Conservation (phyloP, 2,113 vertebrate species). For the Podiceps cristatus region DNA sequence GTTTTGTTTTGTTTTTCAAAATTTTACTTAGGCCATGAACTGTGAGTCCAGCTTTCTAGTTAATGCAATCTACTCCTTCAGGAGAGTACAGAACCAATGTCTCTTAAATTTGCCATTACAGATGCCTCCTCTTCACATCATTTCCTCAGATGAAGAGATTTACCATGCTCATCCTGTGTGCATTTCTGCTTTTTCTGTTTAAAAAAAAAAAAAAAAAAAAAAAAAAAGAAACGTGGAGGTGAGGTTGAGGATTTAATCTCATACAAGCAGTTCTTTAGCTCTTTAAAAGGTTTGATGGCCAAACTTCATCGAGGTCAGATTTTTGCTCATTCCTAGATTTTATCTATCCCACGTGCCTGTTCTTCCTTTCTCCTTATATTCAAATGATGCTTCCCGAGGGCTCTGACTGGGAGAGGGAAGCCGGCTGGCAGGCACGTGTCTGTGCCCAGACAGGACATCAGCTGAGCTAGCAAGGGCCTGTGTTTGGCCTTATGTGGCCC, state of each 20-base stretch:
- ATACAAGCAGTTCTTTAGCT: not conserved
- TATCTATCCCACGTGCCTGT: not conserved
- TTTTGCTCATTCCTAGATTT: not conserved
- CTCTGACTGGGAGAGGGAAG: not conserved
- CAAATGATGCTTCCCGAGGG: accelerated
- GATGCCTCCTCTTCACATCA: not conserved
- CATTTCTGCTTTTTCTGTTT: not conserved
- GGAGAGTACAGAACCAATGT: not conserved
- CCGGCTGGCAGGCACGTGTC: not conserved
- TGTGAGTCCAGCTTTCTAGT: not conserved
- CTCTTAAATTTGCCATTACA: not conserved
- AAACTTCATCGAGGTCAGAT: not conserved
- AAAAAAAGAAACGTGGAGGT: no score
- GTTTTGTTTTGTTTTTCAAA: no score
- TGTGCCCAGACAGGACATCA: not conserved
- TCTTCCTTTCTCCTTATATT: not conserved
- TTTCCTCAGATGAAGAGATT: not conserved
- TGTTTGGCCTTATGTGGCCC: not conserved
- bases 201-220: no score
- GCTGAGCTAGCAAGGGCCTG: not conserved
- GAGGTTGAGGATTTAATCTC: no score
- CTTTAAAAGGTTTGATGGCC: not conserved
- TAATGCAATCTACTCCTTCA: not conserved
- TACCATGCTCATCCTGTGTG: not conserved
- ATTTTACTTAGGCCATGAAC: not conserved